These are phyloP conservation scores for Circaetus gallicus DNA, from an alignment of 2,113 vertebrate species.

Conservation along the genomic window DNA sequence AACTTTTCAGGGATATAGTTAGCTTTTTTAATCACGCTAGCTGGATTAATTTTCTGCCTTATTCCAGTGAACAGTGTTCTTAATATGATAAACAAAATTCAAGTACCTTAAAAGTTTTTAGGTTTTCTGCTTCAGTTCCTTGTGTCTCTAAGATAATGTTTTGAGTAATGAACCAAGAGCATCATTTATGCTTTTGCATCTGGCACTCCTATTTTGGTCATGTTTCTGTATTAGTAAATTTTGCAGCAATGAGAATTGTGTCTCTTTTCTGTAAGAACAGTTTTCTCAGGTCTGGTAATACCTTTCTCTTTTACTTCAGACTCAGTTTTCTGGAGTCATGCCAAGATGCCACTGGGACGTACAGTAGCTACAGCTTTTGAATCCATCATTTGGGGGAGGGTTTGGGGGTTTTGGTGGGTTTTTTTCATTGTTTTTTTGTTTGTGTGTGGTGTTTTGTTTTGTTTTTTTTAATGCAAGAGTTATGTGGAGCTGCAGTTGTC, in stretches of 20 bases:
- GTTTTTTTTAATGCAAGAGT: background rate
- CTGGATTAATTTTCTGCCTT: background rate
- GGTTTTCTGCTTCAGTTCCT: background rate
- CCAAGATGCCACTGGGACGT: background rate
- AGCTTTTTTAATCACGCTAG: background rate
- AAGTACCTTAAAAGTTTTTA: background rate
- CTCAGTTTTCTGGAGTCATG: background rate
- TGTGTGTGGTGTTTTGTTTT: background rate
- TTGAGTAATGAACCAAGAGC: background rate
- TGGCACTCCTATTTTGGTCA: background rate
- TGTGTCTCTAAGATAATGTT: background rate
- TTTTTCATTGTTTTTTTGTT: background rate
- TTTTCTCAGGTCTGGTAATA: background rate
- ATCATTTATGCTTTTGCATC: background rate
- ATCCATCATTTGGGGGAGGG: background rate
- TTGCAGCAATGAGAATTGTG: background rate
- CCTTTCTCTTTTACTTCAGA: background rate
- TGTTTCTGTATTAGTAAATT: background rate
- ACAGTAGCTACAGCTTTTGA: background rate
- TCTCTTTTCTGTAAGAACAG: background rate
- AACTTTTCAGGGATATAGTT: background rate
- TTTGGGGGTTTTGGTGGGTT: background rate
- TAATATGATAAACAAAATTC: background rate
- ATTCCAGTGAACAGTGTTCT: background rate
- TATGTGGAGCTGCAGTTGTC: background rate